Evolutionary conservation across 2,888 invertebrate genomes (phyloP).

Genomic region (Hololepta plana): DNA sequence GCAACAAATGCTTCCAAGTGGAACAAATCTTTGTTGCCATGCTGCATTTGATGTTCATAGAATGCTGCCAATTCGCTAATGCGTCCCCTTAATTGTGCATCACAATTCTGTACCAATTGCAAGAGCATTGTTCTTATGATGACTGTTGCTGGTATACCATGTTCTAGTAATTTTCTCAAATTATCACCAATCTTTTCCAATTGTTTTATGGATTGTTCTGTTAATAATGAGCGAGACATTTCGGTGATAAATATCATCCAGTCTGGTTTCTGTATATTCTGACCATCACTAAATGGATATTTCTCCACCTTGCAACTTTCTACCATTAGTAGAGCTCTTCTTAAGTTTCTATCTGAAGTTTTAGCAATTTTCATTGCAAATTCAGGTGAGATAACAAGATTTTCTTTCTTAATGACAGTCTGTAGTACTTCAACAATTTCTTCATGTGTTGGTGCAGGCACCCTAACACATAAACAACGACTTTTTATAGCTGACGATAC

Average conservation of each 20-base stretch:
- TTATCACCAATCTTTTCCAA: slow-evolving; percentile 33
- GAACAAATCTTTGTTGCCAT: slow-evolving; percentile 87
- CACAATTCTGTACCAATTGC: slow-evolving; percentile 76
- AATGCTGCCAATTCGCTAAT: slow-evolving; percentile 72
- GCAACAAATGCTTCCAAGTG: slow-evolving; percentile 96
- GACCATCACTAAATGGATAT: slow-evolving; percentile 63
- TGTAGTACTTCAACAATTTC: slow-evolving; percentile 48
- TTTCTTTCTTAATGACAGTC: slow-evolving; percentile 62
- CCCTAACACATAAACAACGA: slow-evolving; percentile 80
- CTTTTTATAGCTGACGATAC: slow-evolving; percentile 96
- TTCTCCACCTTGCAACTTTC: slow-evolving; percentile 88
- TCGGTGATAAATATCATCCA: slow-evolving; percentile 81
- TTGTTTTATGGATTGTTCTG: slow-evolving; percentile 67
- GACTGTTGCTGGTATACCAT: slow-evolving; percentile 83
- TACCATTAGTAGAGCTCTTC: slow-evolving; percentile 82
- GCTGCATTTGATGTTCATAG: slow-evolving; percentile 83
- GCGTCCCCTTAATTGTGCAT: slow-evolving; percentile 72
- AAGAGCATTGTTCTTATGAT: slow-evolving; percentile 77
- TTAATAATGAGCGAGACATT: slow-evolving; percentile 70
- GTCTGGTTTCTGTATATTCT: slow-evolving; percentile 73
- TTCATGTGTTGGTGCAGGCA: slow-evolving; percentile 67
- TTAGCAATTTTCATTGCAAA: slow-evolving; percentile 61
- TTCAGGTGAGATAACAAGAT: slow-evolving; percentile 54
- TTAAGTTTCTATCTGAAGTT: slow-evolving; percentile 70
- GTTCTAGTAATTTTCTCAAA: slow-evolving; percentile 82